These are phyloP conservation scores for Lemur catta DNA, from an alignment of 2,797 vertebrate genomes.

Conservation along the genomic window DNA sequence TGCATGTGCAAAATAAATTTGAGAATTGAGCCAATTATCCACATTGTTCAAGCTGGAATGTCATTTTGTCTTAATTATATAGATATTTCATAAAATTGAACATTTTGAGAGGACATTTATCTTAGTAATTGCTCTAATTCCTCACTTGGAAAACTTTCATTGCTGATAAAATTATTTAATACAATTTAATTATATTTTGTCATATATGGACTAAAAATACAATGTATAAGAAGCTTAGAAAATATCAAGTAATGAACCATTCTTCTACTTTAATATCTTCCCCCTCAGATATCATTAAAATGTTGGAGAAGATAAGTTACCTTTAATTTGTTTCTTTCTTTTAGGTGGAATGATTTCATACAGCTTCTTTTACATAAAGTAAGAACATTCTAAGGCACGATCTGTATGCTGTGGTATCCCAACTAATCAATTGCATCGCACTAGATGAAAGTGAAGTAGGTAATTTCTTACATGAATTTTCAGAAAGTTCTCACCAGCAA, in stretches of 20 bases:
- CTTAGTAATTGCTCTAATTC: conserved; percentile 27
- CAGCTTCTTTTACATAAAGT: not conserved
- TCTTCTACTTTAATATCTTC: not conserved
- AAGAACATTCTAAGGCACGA: not conserved
- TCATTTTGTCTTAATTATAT: conserved; percentile 43
- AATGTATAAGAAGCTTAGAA: not conserved
- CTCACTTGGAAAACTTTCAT: conserved; percentile 8
- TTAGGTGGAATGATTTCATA: not conserved
- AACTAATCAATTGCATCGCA: not conserved
- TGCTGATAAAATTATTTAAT: conserved; percentile 7
- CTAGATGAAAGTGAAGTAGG: not conserved
- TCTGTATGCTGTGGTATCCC: not conserved
- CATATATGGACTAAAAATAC: not conserved
- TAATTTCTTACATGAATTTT: not conserved
- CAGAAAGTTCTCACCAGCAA: not conserved
- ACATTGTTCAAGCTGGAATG: conserved; percentile 20
- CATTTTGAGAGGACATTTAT: not conserved
- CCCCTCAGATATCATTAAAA: not conserved
- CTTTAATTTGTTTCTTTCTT: not conserved
- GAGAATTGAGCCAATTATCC: conserved; percentile 58
- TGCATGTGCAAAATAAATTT: conserved; percentile 62
- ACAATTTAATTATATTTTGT: not conserved
- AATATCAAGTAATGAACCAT: not conserved
- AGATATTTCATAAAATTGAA: conserved; percentile 36
- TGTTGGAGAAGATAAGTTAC: not conserved